Percentiles rank a stretch among this genome's conserved stretches.
Evolutionary conservation across 2,113 vertebrate genomes (phyloP).

Genomic region (Dinomys branickii): DNA sequence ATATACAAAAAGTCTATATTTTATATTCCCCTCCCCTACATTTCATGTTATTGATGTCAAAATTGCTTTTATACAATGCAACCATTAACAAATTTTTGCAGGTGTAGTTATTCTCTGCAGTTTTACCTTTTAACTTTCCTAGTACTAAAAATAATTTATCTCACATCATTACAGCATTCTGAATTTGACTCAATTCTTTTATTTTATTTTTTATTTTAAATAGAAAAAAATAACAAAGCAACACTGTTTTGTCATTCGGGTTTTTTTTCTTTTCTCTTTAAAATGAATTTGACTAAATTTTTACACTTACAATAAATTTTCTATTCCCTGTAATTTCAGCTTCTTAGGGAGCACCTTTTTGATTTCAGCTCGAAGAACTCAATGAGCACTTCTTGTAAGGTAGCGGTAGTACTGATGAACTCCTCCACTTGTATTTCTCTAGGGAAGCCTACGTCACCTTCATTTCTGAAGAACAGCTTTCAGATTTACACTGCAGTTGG

Average conservation of each 20-base stretch:
- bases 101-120: not conserved
- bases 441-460: not conserved
- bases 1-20: not conserved
- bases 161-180: not conserved
- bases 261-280: too few species aligned
- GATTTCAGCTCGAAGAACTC: not conserved
- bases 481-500: not conserved
- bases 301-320: not conserved
- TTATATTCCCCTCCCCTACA: not conserved
- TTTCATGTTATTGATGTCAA: not conserved
- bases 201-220: too few species aligned
- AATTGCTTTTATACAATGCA: not conserved
- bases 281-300: not conserved
- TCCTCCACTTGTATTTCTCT: not conserved
- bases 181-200: not conserved
- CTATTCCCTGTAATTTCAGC: not conserved
- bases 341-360: not conserved
- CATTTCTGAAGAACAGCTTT: not conserved
- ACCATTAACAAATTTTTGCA: not conserved
- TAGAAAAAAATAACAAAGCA: too few species aligned
- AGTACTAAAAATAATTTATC: not conserved
- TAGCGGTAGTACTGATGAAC: not conserved
- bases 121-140: not conserved
- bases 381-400: not conserved
- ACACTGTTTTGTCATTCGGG: too few species aligned